Evolutionary conservation across 2,888 invertebrate genomes (phyloP).

Genomic region (Temnothorax rugatulus): DNA sequence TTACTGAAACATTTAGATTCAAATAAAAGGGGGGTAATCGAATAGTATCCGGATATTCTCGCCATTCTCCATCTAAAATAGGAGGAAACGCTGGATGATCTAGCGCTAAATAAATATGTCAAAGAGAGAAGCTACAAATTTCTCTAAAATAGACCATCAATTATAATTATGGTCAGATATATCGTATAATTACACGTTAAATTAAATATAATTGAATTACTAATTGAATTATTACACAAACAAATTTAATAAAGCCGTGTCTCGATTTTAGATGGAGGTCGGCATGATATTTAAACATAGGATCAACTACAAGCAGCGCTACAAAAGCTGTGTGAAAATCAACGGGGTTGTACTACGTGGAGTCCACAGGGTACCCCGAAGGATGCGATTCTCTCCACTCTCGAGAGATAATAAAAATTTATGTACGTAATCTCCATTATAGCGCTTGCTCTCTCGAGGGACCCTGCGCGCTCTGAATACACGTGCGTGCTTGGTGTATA

Average conservation of each 20-base stretch:
- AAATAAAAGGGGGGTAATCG: constrained; percentile 63
- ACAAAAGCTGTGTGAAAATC: constrained; percentile 76
- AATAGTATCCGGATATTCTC: constrained; percentile 57
- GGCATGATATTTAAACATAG: constrained; percentile 64
- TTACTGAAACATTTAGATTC: constrained; percentile 63
- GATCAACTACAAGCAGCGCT: constrained; percentile 80
- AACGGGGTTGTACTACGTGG: constrained; percentile 29
- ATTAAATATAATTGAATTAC: background rate
- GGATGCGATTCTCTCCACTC: background rate
- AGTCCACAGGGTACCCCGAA: constrained; percentile 28
- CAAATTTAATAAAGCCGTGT: background rate
- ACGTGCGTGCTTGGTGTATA: constrained; percentile 31
- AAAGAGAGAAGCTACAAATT: background rate
- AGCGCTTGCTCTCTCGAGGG: constrained; percentile 31
- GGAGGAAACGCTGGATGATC: background rate
- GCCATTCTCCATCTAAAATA: constrained; percentile 59
- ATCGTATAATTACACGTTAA: background rate
- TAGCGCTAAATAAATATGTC: background rate
- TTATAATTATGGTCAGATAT: background rate
- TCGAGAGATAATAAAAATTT: constrained; percentile 19
- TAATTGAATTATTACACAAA: background rate
- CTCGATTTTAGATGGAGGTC: constrained; percentile 36
- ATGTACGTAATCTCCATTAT: constrained; percentile 7
- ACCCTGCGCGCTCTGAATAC: constrained; percentile 31
- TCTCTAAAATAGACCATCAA: background rate